Evolutionary conservation across 1,140 invertebrate species (phyloP).

Genomic region (Hycleus cichorii): DNA sequence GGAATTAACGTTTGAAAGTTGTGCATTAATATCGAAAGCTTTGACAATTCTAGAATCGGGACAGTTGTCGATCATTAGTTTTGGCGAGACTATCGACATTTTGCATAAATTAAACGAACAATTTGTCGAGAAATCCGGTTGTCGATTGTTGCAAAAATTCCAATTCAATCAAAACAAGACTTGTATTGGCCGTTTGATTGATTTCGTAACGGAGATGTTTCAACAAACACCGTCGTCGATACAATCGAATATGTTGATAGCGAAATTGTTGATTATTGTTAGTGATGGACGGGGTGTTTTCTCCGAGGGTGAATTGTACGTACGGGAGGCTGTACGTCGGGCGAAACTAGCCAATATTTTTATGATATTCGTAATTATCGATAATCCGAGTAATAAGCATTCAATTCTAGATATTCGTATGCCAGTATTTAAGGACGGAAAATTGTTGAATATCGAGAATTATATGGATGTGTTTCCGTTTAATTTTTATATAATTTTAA

Average conservation of each 20-base stretch:
- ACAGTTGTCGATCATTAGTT: conserved; percentile 83
- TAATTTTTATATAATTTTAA: conserved; percentile 94
- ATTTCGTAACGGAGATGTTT: conserved; percentile 68
- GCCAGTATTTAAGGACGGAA: conserved; percentile 60
- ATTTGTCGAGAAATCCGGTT: conserved; percentile 75
- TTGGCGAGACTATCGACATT: conserved; percentile 78
- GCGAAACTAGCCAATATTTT: conserved; percentile 80
- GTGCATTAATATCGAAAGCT: conserved; percentile 85
- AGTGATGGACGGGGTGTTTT: conserved; percentile 92
- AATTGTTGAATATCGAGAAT: conserved; percentile 55
- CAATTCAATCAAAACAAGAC: conserved; percentile 78
- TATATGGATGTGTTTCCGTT: conserved; percentile 97
- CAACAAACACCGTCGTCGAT: conserved; percentile 39
- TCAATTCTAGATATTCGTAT: conserved; percentile 88
- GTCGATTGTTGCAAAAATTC: conserved; percentile 67
- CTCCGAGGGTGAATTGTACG: conserved; percentile 74
- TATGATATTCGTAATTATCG: conserved; percentile 90
- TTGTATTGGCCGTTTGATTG: conserved; percentile 68
- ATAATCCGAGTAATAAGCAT: conserved; percentile 86
- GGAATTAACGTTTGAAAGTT: conserved; percentile 88
- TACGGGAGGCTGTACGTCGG: conserved; percentile 70
- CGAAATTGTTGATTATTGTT: conserved; percentile 86
- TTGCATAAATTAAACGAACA: conserved; percentile 80
- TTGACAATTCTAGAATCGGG: conserved; percentile 90
- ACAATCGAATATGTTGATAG: conserved; percentile 42